A percentile compares a stretch with the other conserved stretches of the same genome.
phyloP scores from a whole-genome alignment of 1,140 invertebrate genomes.

The Alviniconcha marisindica region DNA sequence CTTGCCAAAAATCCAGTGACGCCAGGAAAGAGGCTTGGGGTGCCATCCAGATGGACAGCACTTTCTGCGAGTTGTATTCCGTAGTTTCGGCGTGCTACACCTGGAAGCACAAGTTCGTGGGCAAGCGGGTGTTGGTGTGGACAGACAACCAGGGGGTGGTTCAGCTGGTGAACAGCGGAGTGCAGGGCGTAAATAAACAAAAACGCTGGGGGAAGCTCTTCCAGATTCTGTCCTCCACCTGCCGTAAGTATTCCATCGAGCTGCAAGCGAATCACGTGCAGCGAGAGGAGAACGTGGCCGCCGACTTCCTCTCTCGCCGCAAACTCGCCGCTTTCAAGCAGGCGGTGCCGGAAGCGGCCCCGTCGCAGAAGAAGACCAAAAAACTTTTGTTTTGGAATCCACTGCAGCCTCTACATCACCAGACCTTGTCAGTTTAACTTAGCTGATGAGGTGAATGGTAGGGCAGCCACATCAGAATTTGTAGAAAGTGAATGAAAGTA shows the following conservation, averaged over 20 bases:
- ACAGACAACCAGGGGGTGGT: constrained; percentile 51
- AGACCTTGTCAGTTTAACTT: no score
- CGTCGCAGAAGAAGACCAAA: constrained; percentile 58
- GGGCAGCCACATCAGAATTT: no score
- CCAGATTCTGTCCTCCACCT: constrained; percentile 46
- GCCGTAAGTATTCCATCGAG: constrained; percentile 45
- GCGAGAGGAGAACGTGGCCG: constrained; percentile 54
- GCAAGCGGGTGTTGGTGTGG: constrained; percentile 54
- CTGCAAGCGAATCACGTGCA: constrained; percentile 51
- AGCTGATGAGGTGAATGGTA: no score
- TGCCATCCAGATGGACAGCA: constrained; percentile 20
- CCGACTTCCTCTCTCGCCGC: constrained; percentile 54
- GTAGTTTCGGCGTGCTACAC: constrained; percentile 56
- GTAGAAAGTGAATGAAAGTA: no score
- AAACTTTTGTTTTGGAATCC: constrained; percentile 57
- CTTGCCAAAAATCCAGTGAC: no score
- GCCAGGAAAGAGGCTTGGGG: background rate
- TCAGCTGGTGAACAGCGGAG: constrained; percentile 48
- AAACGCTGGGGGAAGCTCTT: constrained; percentile 37
- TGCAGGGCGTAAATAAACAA: background rate
- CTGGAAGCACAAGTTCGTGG: constrained; percentile 63
- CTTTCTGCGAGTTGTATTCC: constrained; percentile 54
- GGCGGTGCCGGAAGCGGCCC: constrained; percentile 51
- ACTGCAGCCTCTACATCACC: background rate
- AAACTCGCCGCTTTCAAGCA: constrained; percentile 51